These are phyloP conservation scores for Adrianichthys oophorus DNA, from an alignment of 2,797 vertebrate genomes.

Conservation along the genomic window DNA sequence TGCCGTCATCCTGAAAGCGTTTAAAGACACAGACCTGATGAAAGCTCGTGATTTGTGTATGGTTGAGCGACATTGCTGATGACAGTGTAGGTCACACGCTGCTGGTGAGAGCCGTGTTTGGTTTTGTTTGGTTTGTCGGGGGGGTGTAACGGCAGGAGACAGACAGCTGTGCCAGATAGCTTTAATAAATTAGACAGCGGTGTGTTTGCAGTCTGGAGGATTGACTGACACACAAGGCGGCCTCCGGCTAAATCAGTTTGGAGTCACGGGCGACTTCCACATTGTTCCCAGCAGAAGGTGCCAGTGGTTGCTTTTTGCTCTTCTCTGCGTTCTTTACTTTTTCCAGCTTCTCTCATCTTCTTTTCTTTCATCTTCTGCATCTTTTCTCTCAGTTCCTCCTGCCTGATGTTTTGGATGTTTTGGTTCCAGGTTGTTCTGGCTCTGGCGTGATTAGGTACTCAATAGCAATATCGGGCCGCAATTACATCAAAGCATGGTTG, in stretches of 20 bases:
- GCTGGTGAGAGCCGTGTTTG: slow-evolving; percentile 57
- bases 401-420: slow-evolving; percentile 20
- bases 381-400: background rate
- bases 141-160: slow-evolving; percentile 55
- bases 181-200: slow-evolving; percentile 62
- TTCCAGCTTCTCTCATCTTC: slow-evolving; percentile 9
- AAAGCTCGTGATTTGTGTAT: background rate
- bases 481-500: slow-evolving; percentile 79
- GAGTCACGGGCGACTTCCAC: slow-evolving; percentile 54
- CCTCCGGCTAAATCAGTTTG: slow-evolving; percentile 64
- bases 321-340: slow-evolving; percentile 26
- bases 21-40: no score
- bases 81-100: slow-evolving; percentile 40
- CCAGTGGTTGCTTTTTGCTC: slow-evolving; percentile 37
- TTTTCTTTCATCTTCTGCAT: slow-evolving; percentile 3
- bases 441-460: slow-evolving; percentile 70
- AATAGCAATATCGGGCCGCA: slow-evolving; percentile 74
- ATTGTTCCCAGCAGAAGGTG: slow-evolving; percentile 52
- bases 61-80: slow-evolving; percentile 8
- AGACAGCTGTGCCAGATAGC: slow-evolving; percentile 59
- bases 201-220: slow-evolving; percentile 64
- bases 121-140: slow-evolving; percentile 48
- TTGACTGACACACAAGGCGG: slow-evolving; percentile 65
- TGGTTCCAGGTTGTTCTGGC: slow-evolving; percentile 41
- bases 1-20: no score